These are phyloP conservation scores for Trichomalopsis sarcophagae DNA, from an alignment of 1,140 invertebrate species.

Conservation along the genomic window DNA sequence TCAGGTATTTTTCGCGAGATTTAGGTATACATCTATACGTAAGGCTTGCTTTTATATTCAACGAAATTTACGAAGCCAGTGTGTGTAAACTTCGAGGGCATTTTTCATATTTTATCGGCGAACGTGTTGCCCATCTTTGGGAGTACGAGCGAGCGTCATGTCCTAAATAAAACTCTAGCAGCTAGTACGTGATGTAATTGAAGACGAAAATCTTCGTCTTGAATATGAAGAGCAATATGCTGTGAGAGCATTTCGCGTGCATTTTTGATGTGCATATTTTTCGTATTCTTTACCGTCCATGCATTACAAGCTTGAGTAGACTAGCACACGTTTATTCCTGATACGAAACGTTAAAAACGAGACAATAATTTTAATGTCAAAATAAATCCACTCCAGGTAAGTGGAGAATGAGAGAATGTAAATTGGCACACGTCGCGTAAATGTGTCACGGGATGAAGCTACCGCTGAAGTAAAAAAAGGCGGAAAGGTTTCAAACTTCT, in stretches of 20 bases:
- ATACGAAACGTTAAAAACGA: neutral
- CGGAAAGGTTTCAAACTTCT: neutral
- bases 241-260: neutral
- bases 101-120: neutral
- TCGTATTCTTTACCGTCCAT: too few relatives aligned
- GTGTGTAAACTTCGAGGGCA: neutral
- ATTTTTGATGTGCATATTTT: neutral
- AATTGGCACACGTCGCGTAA: slow-evolving; percentile 10
- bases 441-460: too few relatives aligned
- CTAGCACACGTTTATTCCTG: neutral
- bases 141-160: neutral
- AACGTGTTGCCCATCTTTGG: neutral
- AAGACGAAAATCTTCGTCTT: neutral
- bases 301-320: neutral
- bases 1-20: neutral
- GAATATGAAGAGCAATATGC: too few relatives aligned
- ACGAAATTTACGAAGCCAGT: slow-evolving; percentile 8
- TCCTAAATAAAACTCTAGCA: neutral
- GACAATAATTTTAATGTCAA: neutral
- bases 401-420: neutral
- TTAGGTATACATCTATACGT: neutral
- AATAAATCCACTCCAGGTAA: neutral
- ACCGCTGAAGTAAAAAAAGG: neutral
- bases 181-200: neutral
- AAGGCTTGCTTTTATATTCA: neutral